Evolutionary conservation across 2,888 invertebrate species (phyloP).

Genomic region (Homarus gammarus): DNA sequence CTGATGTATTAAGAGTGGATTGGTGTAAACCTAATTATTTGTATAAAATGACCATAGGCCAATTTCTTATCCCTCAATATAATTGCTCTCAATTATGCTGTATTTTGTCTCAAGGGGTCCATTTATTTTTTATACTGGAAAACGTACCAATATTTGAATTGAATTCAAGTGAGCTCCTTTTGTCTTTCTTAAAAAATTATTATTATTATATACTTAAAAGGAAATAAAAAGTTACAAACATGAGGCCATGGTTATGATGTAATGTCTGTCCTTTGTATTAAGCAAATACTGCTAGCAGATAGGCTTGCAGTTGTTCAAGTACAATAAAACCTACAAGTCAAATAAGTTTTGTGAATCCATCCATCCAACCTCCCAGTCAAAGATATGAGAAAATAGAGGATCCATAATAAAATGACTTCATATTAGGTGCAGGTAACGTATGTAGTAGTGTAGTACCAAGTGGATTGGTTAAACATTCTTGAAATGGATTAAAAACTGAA

Average conservation of each 20-base stretch:
- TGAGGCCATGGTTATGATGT: constrained; percentile 34
- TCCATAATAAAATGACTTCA: constrained; percentile 3
- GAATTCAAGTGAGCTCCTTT: constrained; percentile 31
- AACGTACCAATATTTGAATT: constrained; percentile 21
- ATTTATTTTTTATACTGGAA: constrained; percentile 46
- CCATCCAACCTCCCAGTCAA: constrained; percentile 65
- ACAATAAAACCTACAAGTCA: constrained; percentile 62
- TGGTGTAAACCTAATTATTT: constrained; percentile 32
- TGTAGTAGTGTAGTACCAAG: constrained; percentile 30
- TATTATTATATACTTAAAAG: neutral
- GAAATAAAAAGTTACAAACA: constrained; percentile 21
- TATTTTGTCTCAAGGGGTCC: constrained; percentile 21
- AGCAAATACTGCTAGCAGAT: constrained; percentile 46
- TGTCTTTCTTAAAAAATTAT: constrained; percentile 34
- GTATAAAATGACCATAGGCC: constrained; percentile 49
- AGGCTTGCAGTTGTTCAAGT: constrained; percentile 60
- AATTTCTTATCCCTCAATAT: constrained; percentile 6
- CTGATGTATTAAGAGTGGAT: constrained; percentile 36
- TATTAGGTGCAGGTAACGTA: constrained; percentile 49
- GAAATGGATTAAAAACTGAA: constrained; percentile 3
- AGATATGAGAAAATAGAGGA: constrained; percentile 19
- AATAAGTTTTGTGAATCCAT: constrained; percentile 60
- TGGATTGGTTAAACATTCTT: neutral
- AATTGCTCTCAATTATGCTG: constrained; percentile 16
- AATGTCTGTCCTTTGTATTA: constrained; percentile 70